Evolutionary conservation across 2,797 vertebrate species (phyloP).

Genomic region (Simalia tracyae): DNA sequence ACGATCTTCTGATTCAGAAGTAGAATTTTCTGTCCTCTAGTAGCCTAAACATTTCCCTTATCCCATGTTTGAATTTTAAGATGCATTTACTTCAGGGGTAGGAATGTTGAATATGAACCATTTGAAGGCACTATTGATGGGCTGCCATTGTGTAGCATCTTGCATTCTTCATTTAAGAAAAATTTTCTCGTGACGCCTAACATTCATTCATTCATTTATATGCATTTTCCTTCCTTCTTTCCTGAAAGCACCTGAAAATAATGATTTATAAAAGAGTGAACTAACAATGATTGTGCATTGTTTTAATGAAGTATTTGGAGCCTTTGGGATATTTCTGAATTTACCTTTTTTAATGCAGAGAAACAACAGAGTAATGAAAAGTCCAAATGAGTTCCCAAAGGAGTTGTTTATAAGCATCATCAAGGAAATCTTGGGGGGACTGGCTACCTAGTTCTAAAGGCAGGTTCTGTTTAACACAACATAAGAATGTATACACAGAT

Average conservation of each 20-base stretch:
- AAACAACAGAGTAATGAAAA: conserved; percentile 74
- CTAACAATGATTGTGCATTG: conserved; percentile 46
- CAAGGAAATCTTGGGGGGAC: conserved; percentile 7
- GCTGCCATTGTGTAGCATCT: conserved; percentile 32
- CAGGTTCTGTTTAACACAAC: neutral
- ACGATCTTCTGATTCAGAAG: neutral
- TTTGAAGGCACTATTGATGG: neutral
- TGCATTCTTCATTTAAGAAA: conserved; percentile 33
- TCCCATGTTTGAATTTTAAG: neutral
- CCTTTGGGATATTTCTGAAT: conserved; percentile 74
- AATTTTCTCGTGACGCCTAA: no score
- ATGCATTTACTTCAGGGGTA: neutral
- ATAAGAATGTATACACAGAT: neutral
- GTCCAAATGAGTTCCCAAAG: conserved; percentile 61
- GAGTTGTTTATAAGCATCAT: conserved; percentile 43
- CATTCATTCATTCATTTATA: conserved; percentile 40
- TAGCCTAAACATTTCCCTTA: neutral
- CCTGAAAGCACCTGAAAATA: conserved; percentile 57
- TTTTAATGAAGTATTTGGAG: conserved; percentile 76
- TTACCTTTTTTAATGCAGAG: conserved; percentile 70
- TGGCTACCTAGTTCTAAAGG: conserved; percentile 33
- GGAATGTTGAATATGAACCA: neutral
- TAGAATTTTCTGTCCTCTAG: neutral
- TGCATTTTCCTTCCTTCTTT: conserved; percentile 66
- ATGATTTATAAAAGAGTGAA: conserved; percentile 72